Evolutionary conservation across 1,140 invertebrate genomes (phyloP).

Genomic region (Ceratina calcarata): DNA sequence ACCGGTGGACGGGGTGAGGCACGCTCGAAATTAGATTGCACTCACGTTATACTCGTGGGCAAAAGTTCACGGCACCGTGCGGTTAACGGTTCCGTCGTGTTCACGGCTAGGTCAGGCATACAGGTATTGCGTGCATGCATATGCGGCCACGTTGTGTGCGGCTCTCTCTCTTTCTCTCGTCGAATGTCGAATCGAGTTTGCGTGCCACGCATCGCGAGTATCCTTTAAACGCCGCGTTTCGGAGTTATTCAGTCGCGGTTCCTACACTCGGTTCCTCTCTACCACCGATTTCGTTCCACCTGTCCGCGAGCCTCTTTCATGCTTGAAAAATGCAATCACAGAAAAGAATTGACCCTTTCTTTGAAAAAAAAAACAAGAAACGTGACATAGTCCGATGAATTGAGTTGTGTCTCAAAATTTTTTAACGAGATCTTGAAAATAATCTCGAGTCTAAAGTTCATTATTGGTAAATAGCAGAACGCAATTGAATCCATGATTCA

Average conservation of each 20-base stretch:
- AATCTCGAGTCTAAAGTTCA: too few species aligned
- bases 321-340: neutral
- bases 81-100: constrained; percentile 48
- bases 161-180: neutral
- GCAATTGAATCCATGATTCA: too few species aligned
- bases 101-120: constrained; percentile 47
- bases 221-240: constrained; percentile 18
- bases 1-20: constrained; percentile 23
- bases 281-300: neutral
- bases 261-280: neutral
- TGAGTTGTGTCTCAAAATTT: too few species aligned
- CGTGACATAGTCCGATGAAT: too few species aligned
- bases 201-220: constrained; percentile 46
- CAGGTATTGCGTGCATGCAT: constrained; percentile 11
- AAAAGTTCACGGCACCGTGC: constrained; percentile 51
- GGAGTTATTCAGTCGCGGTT: constrained; percentile 28
- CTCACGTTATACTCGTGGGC: constrained; percentile 47
- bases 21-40: constrained; percentile 44
- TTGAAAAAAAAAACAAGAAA: neutral
- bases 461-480: too few species aligned
- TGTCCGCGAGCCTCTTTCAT: neutral
- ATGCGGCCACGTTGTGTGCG: neutral
- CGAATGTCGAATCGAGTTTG: constrained; percentile 43
- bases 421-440: too few species aligned
- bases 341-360: neutral